These are phyloP conservation scores for Strix occidentalis DNA, from an alignment of 2,797 vertebrate species.

Conservation along the genomic window DNA sequence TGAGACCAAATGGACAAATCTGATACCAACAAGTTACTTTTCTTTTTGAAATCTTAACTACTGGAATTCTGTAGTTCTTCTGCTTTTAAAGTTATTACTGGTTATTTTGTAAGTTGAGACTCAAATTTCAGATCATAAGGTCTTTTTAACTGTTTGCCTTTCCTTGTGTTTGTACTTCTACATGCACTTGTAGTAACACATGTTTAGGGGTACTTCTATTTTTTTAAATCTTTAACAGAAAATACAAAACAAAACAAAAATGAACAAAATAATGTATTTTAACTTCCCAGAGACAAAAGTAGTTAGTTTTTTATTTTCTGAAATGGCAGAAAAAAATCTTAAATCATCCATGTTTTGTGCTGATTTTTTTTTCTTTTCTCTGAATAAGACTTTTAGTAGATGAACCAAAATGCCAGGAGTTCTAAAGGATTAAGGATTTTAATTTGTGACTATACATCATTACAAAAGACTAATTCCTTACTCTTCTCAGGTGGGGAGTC, in stretches of 20 bases:
- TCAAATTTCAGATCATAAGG: neutral
- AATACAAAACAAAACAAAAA: neutral
- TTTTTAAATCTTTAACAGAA: neutral
- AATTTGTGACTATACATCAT: neutral
- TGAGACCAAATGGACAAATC: conserved; percentile 24
- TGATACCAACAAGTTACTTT: conserved; percentile 7
- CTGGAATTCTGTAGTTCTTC: neutral
- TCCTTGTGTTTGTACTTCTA: neutral
- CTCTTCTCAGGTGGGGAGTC: neutral
- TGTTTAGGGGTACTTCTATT: fast-evolving
- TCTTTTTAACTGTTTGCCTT: neutral
- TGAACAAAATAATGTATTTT: neutral
- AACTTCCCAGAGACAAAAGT: neutral
- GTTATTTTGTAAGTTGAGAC: neutral
- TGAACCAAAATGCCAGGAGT: neutral
- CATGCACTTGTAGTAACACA: neutral
- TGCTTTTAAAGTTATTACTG: neutral
- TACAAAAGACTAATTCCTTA: neutral
- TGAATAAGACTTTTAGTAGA: neutral
- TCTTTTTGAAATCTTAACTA: neutral
- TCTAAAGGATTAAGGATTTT: neutral
- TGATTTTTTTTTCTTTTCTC: neutral
- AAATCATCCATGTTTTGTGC: neutral
- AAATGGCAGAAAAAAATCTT: neutral
- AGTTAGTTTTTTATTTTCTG: neutral